Conservation (phyloP, 2,797 vertebrate species). For the Sebastes oblongus region DNA sequence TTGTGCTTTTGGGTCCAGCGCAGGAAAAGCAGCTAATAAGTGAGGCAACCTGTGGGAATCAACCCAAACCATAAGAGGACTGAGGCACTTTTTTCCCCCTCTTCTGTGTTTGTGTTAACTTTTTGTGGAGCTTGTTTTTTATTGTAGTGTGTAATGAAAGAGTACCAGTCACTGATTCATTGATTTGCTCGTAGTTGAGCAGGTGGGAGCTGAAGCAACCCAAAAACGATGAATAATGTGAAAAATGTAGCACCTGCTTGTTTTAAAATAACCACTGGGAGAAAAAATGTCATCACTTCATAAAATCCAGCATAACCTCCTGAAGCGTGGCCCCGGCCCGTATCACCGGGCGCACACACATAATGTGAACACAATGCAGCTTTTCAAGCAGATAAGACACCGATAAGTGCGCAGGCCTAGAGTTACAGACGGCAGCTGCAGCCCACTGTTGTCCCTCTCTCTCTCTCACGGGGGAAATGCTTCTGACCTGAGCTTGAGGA, state of each 20-base stretch:
- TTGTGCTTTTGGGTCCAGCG: constrained; percentile 61
- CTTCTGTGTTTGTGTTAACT: constrained; percentile 17
- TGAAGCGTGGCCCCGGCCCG: constrained; percentile 8
- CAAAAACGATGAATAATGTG: background rate
- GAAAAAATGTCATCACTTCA: background rate
- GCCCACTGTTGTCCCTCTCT: constrained; percentile 41
- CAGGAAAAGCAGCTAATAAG: constrained; percentile 66
- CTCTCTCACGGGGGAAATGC: constrained; percentile 40
- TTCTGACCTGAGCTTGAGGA: constrained; percentile 75
- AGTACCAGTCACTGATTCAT: constrained; percentile 28
- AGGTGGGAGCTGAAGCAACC: constrained; percentile 5
- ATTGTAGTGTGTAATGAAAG: constrained; percentile 15
- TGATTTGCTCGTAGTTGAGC: constrained; percentile 3
- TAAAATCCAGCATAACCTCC: constrained; percentile 2
- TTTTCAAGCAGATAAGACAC: constrained; percentile 42
- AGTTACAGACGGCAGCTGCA: constrained; percentile 56
- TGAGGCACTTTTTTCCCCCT: constrained; percentile 26
- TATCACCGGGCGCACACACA: background rate
- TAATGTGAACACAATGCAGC: constrained; percentile 32
- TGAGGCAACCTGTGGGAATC: constrained; percentile 71
- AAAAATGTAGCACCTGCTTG: background rate
- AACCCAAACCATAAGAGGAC: constrained; percentile 43
- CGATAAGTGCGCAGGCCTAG: constrained; percentile 31
- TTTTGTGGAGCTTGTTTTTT: background rate
- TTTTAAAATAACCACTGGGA: background rate